Evolutionary conservation across 2,113 vertebrate species (phyloP).

Genomic region (Himantopus leucocephalus): DNA sequence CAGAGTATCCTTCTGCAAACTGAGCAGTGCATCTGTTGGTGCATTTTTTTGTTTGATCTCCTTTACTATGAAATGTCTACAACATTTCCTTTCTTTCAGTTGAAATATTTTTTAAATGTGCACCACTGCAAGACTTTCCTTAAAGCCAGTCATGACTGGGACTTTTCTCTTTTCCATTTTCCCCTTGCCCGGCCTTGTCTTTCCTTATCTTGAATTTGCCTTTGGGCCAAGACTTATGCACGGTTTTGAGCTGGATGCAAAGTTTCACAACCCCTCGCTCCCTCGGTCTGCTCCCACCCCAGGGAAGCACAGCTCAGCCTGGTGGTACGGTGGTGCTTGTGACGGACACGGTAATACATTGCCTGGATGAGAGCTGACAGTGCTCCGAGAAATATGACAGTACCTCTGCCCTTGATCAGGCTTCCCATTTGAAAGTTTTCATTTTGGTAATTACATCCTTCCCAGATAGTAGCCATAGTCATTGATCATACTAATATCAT

Average conservation of each 20-base stretch:
- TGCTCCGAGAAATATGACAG: conserved; percentile 37
- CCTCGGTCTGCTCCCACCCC: neutral
- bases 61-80: neutral
- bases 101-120: neutral
- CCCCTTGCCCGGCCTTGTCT: neutral
- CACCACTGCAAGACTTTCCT: neutral
- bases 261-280: neutral
- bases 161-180: neutral
- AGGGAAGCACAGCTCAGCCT: neutral
- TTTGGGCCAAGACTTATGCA: neutral
- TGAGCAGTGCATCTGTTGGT: neutral
- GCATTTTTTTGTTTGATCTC: neutral
- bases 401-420: conserved; percentile 53
- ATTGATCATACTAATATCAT: conserved; percentile 63
- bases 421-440: conserved; percentile 52
- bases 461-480: neutral
- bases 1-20: neutral
- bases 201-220: neutral
- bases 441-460: conserved; percentile 67
- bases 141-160: neutral
- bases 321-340: neutral
- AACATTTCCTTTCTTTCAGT: neutral
- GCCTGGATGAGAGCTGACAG: conserved; percentile 40
- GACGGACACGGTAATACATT: neutral
- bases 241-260: neutral